phyloP scores from a whole-genome alignment of 2,797 vertebrate species.

The Erithacus rubecula region DNA sequence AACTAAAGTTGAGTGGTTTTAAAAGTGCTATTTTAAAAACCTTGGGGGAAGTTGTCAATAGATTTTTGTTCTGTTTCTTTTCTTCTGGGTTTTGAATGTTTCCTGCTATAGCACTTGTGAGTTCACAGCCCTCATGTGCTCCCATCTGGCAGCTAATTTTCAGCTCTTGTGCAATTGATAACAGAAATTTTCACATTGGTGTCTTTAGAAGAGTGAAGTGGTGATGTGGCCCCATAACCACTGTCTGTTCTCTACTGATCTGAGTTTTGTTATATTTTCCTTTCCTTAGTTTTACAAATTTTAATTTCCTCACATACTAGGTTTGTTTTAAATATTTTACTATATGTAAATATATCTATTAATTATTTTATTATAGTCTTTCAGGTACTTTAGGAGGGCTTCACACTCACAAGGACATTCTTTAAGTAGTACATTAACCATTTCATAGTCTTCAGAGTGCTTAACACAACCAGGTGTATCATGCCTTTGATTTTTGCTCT shows the following conservation, averaged over 20 bases:
- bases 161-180: neutral
- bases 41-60: neutral
- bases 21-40: neutral
- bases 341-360: neutral
- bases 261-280: neutral
- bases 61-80: neutral
- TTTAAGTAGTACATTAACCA: neutral
- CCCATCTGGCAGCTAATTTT: neutral
- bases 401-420: neutral
- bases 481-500: neutral
- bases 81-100: neutral
- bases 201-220: neutral
- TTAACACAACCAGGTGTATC: neutral
- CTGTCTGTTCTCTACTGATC: neutral
- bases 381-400: neutral
- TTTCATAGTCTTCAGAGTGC: neutral
- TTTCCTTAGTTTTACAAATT: neutral
- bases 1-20: neutral
- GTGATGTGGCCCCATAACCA: neutral
- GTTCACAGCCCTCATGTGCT: neutral
- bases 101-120: neutral
- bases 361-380: neutral
- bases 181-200: neutral
- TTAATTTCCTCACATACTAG: neutral
- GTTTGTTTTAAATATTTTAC: neutral